A percentile compares a stretch with the other conserved stretches of the same genome.
phyloP scores from a whole-genome alignment of 2,888 invertebrate species.

The Sturmia bella region DNA sequence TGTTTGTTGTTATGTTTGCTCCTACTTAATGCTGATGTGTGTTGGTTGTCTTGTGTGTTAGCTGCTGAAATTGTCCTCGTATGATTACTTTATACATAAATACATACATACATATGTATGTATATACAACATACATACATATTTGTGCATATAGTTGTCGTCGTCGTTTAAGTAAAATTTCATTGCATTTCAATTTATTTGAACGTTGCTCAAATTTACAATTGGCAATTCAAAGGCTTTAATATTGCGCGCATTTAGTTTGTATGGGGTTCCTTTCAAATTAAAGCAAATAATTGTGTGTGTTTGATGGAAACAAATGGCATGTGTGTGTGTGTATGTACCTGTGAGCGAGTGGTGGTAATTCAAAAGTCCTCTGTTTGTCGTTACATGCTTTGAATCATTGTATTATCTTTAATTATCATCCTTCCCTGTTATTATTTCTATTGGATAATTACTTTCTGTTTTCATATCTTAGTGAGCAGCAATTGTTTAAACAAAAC shows the following conservation, averaged over 20 bases:
- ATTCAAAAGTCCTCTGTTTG: constrained; percentile 11
- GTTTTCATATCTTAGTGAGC: not conserved
- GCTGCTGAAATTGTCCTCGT: constrained; percentile 7
- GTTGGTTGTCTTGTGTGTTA: constrained; percentile 6
- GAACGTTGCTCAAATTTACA: constrained; percentile 33
- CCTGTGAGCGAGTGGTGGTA: not conserved
- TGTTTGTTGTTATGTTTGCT: constrained; percentile 35
- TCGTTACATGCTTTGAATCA: constrained; percentile 38
- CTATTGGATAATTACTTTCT: constrained; percentile 54
- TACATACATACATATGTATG: too few species aligned
- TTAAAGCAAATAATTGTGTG: constrained; percentile 29
- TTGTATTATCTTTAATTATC: constrained; percentile 58
- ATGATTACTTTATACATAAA: constrained; percentile 30
- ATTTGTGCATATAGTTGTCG: too few species aligned
- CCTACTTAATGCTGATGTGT: constrained; percentile 15
- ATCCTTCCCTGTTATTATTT: constrained; percentile 67
- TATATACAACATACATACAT: too few species aligned
- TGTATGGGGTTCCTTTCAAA: constrained; percentile 32
- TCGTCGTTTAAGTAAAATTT: constrained; percentile 53
- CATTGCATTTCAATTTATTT: constrained; percentile 45
- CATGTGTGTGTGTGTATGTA: not conserved
- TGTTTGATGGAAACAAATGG: not conserved
- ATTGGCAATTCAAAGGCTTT: constrained; percentile 45
- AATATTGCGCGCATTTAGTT: constrained; percentile 24
- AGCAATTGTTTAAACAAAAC: constrained; percentile 18